Evolutionary conservation across 2,888 invertebrate species (phyloP).

Genomic region (Cheilosia urbana): DNA sequence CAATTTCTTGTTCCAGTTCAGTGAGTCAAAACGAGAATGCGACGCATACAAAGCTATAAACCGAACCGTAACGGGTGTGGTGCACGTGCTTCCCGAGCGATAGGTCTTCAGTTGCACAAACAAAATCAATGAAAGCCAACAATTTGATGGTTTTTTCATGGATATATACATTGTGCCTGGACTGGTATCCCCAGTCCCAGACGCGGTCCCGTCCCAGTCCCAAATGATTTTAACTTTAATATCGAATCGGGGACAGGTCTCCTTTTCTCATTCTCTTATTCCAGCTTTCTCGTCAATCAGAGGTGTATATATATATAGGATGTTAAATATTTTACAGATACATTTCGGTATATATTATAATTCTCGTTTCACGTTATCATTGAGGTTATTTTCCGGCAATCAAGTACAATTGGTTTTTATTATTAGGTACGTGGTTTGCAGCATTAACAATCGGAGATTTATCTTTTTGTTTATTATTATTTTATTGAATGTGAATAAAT

Average conservation of each 20-base stretch:
- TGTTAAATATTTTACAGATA: background rate
- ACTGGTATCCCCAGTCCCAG: background rate
- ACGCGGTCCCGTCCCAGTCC: background rate
- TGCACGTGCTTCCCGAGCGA: slow-evolving; percentile 57
- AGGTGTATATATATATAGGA: slow-evolving; percentile 47
- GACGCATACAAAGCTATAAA: slow-evolving; percentile 45
- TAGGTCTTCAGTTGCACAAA: slow-evolving; percentile 9
- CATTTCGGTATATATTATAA: too few relatives aligned
- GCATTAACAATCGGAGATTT: too few relatives aligned
- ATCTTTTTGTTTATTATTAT: too few relatives aligned
- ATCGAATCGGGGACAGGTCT: slow-evolving; percentile 40
- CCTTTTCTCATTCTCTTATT: background rate
- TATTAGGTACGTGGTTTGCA: too few relatives aligned
- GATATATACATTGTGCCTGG: slow-evolving; percentile 23
- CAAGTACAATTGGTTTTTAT: too few relatives aligned
- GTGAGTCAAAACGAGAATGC: slow-evolving; percentile 43
- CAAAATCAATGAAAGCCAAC: slow-evolving; percentile 26
- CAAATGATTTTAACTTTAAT: slow-evolving; percentile 44
- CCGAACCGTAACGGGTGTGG: background rate
- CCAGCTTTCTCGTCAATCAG: slow-evolving; percentile 59
- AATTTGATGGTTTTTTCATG: slow-evolving; percentile 24
- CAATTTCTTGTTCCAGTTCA: slow-evolving; percentile 56
- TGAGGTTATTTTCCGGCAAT: too few relatives aligned
- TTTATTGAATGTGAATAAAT: too few relatives aligned
- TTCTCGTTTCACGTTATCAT: too few relatives aligned